Conservation (phyloP, 2,797 vertebrate genomes). For the Delichon dasypus region DNA sequence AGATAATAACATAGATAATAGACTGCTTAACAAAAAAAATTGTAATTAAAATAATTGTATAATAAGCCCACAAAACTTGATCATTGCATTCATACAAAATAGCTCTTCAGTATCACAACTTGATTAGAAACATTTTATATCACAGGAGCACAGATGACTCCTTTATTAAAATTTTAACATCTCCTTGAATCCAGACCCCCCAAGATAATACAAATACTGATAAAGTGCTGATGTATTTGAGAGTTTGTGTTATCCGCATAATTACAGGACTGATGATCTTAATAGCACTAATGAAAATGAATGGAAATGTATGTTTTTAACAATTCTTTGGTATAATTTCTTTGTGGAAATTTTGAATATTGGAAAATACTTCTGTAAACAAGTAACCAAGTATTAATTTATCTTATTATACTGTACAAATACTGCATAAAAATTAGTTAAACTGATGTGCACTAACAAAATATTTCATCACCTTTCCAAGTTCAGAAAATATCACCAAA, state of each 20-base stretch:
- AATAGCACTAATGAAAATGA: neutral
- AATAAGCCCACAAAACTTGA: neutral
- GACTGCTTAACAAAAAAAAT: neutral
- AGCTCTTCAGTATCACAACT: neutral
- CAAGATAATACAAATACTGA: neutral
- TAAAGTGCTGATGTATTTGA: neutral
- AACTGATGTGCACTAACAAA: constrained; percentile 13
- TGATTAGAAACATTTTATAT: neutral
- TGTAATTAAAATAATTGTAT: neutral
- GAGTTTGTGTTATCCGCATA: neutral
- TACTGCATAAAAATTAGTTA: constrained; percentile 33
- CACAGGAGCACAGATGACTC: neutral
- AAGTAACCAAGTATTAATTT: constrained; percentile 20
- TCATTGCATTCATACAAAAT: neutral
- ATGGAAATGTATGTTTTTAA: neutral
- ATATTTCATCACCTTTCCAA: constrained; percentile 35
- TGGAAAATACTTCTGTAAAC: neutral
- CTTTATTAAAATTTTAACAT: neutral
- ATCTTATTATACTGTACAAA: neutral
- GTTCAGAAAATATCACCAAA: constrained; percentile 29
- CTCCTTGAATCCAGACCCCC: neutral
- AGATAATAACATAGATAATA: neutral
- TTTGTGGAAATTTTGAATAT: neutral
- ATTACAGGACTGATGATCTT: neutral
- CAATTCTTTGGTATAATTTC: neutral